A percentile compares a stretch with the other conserved stretches of the same genome.
Evolutionary conservation across 30 jellyfish, hydroid and myxozoan species (phyloP).

Genomic region (Pelagia noctiluca): DNA sequence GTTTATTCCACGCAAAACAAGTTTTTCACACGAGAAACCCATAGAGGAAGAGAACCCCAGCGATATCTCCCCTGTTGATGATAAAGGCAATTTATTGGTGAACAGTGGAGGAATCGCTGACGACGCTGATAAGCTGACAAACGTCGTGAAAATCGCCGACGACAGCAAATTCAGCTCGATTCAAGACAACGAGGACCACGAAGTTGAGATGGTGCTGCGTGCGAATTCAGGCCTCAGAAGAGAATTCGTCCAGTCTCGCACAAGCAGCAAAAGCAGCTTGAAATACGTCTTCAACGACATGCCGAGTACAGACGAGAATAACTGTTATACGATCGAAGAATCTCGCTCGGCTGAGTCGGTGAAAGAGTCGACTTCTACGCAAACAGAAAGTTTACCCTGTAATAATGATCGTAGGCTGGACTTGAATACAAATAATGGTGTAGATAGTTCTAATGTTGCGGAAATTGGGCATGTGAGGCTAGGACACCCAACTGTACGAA

Average conservation of each 20-base stretch:
- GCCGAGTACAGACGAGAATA: slow-evolving; percentile 35
- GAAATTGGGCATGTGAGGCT: slow-evolving; percentile 49
- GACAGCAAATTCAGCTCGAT: slow-evolving; percentile 61
- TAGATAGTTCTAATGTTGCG: slow-evolving; percentile 34
- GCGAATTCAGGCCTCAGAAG: slow-evolving; percentile 16
- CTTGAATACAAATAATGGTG: slow-evolving; percentile 6
- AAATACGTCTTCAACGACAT: slow-evolving; percentile 60
- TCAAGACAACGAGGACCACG: slow-evolving; percentile 48
- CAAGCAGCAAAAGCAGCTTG: slow-evolving; percentile 73
- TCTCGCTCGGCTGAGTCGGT: slow-evolving; percentile 13
- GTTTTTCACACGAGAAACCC: slow-evolving; percentile 59
- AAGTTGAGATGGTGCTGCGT: slow-evolving; percentile 12
- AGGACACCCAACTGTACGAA: slow-evolving; percentile 42
- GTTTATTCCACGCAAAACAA: slow-evolving; percentile 51
- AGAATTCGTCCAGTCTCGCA: slow-evolving; percentile 60
- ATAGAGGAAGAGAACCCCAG: slow-evolving; percentile 88
- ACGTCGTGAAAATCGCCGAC: not conserved
- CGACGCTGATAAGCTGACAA: not conserved
- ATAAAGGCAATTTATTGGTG: not conserved
- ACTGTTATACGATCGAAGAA: slow-evolving; percentile 65
- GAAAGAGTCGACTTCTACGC: not conserved
- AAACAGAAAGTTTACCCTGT: too few relatives aligned
- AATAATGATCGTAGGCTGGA: too few relatives aligned
- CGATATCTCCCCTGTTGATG: slow-evolving; percentile 66
- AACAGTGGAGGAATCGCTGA: not conserved